Percentiles rank a stretch among this genome's conserved stretches.
These are phyloP conservation scores for Tenthredo notha DNA, from an alignment of 2,888 invertebrate genomes.

Conservation along the genomic window DNA sequence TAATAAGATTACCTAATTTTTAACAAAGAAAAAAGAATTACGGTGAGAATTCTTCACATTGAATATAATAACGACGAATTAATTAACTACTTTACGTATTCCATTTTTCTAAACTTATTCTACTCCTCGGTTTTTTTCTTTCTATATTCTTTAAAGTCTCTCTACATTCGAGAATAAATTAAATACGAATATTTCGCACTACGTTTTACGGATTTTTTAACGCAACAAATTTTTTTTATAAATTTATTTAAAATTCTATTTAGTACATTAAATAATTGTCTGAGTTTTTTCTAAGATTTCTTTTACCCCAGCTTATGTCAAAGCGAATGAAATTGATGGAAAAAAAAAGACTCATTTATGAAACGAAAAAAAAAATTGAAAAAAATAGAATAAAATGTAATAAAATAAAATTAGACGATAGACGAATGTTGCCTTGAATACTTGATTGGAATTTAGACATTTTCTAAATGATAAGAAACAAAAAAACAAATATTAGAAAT, in stretches of 20 bases:
- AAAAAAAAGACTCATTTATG: background rate
- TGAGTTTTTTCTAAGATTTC: background rate
- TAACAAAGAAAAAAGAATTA: background rate
- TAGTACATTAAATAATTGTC: background rate
- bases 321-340: background rate
- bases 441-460: background rate
- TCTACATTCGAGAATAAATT: background rate
- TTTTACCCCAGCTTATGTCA: background rate
- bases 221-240: conserved; percentile 10
- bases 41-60: background rate
- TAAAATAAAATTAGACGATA: background rate
- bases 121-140: background rate
- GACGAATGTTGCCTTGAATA: conserved; percentile 19
- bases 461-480: conserved; percentile 10
- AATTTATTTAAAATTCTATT: background rate
- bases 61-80: background rate
- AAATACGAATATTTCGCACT: background rate
- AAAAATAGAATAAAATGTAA: background rate
- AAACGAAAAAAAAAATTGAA: background rate
- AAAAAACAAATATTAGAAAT: background rate
- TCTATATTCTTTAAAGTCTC: background rate
- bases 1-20: background rate
- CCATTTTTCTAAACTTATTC: background rate
- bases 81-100: background rate
- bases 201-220: background rate